Evolutionary conservation across 1,140 invertebrate genomes (phyloP).

Genomic region (Cherax quadricarinatus): DNA sequence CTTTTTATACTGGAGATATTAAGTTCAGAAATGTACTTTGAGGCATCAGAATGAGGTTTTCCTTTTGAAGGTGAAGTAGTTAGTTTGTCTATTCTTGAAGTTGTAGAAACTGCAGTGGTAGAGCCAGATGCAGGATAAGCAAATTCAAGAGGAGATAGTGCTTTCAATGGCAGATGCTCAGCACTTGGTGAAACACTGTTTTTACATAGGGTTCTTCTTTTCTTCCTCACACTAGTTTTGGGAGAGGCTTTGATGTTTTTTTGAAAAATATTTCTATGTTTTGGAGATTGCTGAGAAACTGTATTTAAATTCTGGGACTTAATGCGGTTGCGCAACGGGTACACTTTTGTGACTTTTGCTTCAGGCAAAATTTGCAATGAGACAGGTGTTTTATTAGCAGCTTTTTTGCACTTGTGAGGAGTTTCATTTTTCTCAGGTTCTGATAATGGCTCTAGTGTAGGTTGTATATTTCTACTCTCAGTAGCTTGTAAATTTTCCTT

Average conservation of each 20-base stretch:
- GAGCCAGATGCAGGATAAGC: neutral
- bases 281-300: neutral
- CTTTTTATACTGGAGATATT: too few relatives aligned
- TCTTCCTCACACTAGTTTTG: neutral
- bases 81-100: neutral
- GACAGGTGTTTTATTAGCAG: neutral
- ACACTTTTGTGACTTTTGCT: neutral
- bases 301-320: neutral
- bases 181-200: neutral
- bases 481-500: neutral
- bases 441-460: neutral
- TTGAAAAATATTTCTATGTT: neutral
- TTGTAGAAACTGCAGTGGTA: neutral
- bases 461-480: neutral
- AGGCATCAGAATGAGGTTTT: too few relatives aligned
- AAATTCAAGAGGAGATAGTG: neutral
- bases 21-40: too few relatives aligned
- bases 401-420: neutral
- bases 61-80: neutral
- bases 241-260: neutral
- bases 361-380: neutral
- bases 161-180: neutral
- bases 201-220: neutral
- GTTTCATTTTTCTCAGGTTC: neutral
- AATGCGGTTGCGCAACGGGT: neutral